Conservation (phyloP, 2,888 invertebrate species). For the Rotaria magnacalcarata region DNA sequence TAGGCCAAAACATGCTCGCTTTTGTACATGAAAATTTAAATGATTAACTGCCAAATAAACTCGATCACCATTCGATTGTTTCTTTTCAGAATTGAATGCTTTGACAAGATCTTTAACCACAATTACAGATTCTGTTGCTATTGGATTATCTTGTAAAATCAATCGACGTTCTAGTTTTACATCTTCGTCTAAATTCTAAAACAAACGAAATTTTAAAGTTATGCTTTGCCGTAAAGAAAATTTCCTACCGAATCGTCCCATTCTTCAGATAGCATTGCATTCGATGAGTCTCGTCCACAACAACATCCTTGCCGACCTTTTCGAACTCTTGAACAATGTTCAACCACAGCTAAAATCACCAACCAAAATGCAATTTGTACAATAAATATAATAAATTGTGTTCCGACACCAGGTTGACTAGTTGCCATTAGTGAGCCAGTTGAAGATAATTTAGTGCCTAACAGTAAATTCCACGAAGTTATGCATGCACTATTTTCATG, state of each 20-base stretch:
- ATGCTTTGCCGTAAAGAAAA: too few species aligned
- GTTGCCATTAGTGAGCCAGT: background rate
- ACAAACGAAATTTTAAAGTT: background rate
- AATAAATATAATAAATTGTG: background rate
- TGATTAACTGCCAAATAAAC: constrained; percentile 59
- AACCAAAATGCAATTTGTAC: background rate
- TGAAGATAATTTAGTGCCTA: constrained; percentile 4
- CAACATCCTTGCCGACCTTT: background rate
- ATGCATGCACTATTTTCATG: constrained; percentile 35
- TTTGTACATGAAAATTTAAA: constrained; percentile 60
- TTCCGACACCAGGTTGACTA: background rate
- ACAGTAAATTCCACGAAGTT: constrained; percentile 1
- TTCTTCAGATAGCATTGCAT: background rate
- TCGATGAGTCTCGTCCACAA: background rate
- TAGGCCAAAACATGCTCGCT: constrained; percentile 73
- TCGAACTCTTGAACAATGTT: background rate
- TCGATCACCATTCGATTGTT: background rate
- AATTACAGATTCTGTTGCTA: background rate
- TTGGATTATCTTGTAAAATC: constrained; percentile 1
- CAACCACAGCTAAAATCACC: background rate
- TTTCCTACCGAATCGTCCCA: constrained; percentile 13
- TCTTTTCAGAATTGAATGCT: constrained; percentile 38
- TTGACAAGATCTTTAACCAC: constrained; percentile 21
- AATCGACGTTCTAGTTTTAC: constrained; percentile 37
- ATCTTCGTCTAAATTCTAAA: constrained; percentile 39